Conservation (phyloP, 2,113 vertebrate species). For the Dicaeum eximium region DNA sequence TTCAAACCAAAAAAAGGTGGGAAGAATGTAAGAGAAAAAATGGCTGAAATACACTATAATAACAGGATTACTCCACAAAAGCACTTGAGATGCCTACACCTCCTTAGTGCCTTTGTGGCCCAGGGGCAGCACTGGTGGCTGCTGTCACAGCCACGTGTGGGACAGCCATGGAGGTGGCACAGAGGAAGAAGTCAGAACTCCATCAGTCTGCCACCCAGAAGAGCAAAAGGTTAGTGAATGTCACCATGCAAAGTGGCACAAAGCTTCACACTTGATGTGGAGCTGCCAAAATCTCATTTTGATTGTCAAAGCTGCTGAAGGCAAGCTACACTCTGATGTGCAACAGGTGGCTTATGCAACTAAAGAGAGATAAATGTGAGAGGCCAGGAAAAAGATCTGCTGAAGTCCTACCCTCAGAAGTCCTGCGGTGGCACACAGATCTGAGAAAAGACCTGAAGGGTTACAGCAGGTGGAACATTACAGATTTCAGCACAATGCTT, state of each 20-base stretch:
- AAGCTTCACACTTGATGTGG: neutral
- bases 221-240: neutral
- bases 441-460: neutral
- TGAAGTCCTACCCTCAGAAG: neutral
- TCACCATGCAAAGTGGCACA: neutral
- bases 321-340: neutral
- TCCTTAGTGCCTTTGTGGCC: neutral
- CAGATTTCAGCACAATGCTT: neutral
- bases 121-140: neutral
- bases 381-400: neutral
- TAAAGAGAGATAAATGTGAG: neutral
- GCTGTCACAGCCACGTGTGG: neutral
- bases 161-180: neutral
- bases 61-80: slow-evolving; percentile 6
- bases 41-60: neutral
- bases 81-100: neutral
- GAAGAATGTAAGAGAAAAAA: neutral
- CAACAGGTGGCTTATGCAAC: slow-evolving; percentile 18
- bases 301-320: neutral
- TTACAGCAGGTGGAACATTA: neutral
- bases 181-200: neutral
- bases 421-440: neutral
- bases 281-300: neutral
- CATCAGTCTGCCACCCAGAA: neutral
- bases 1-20: slow-evolving; percentile 2